Evolutionary conservation across 2,113 vertebrate genomes (phyloP), one percentile per base, ranked within the genome.

Genomic region (Neopipo cinnamomea): DNA sequence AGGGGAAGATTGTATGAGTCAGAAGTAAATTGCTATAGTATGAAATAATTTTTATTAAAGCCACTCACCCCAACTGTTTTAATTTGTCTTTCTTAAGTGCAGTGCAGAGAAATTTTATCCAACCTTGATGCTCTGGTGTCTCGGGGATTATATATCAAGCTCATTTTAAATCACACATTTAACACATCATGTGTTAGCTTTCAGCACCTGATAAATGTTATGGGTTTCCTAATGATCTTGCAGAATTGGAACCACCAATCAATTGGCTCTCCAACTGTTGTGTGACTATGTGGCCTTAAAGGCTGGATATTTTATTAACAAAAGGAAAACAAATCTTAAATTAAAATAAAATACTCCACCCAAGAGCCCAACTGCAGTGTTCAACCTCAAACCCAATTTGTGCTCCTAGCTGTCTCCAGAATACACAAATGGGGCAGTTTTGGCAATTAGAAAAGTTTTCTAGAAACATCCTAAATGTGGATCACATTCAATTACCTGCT

Each of bases 171-270:
- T 93, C 93, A 83, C 59, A 88, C 88, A 73, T 95, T 95, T 94
- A 82, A 93, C 85, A 94, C 85, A 83, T 94, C 88, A 85, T 88
- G 84, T 93, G 88, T 94, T 77, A 66, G 72, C 82, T 96, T 96
- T 96, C 88, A 91, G 71, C 90, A 95, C 75, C 78, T 93, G 75
- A 93, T 91, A 88, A 95, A 94, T 90, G 90, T 95, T 96, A 91
- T 23, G 46, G 63, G 50, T 95, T 95, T 87, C 78, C n/a, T 96
- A 90, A 83, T 67, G 74, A 59, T 91, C 78, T 83, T 71, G 50
- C 59, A 95, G 85, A 90, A 62, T 7, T 91, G 46, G 75, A 95
- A 73, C n/a, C 41, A 91, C 74, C 52, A 96, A 78, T 88, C 59
- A 55, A 62, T 88, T 3, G 0, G 37, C 53, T 96, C 61, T 91